Evolutionary conservation across 1,140 invertebrate species (phyloP).

Genomic region (Varroa destructor): DNA sequence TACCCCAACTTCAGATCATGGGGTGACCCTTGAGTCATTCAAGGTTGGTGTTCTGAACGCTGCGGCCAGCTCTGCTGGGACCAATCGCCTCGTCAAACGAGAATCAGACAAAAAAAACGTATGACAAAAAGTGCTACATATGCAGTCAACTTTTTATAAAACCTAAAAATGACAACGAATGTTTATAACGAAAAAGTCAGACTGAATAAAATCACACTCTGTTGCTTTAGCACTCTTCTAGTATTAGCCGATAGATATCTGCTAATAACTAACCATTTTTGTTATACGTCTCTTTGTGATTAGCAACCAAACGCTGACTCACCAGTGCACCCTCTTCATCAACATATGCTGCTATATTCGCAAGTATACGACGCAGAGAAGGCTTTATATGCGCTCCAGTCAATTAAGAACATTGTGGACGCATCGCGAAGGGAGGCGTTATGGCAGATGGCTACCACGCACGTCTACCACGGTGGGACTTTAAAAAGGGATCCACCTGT

Average conservation of each 20-base stretch:
- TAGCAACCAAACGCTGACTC: constrained; percentile 4
- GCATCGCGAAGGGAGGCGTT: constrained; percentile 59
- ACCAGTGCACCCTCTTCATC: constrained; percentile 58
- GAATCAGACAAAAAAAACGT: too few relatives aligned
- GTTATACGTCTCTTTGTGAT: background rate
- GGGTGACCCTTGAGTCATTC: background rate
- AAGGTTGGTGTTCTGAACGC: background rate
- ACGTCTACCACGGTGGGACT: constrained; percentile 44
- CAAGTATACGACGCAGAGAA: constrained; percentile 63
- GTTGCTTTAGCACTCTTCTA: too few relatives aligned
- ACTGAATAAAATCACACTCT: too few relatives aligned
- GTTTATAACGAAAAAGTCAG: too few relatives aligned
- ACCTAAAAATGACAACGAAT: too few relatives aligned
- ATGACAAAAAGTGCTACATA: too few relatives aligned
- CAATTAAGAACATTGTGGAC: constrained; percentile 56
- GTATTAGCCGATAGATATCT: too few relatives aligned
- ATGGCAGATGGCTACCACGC: constrained; percentile 55
- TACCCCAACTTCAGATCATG: constrained; percentile 14
- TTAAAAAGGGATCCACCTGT: constrained; percentile 13
- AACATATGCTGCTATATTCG: constrained; percentile 65
- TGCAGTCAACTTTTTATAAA: too few relatives aligned
- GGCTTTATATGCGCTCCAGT: constrained; percentile 61
- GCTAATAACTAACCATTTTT: too few relatives aligned
- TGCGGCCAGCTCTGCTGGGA: background rate
- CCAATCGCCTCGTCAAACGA: too few relatives aligned